Evolutionary conservation across 2,888 invertebrate genomes (phyloP).

Genomic region (Galerucella nymphaeae): DNA sequence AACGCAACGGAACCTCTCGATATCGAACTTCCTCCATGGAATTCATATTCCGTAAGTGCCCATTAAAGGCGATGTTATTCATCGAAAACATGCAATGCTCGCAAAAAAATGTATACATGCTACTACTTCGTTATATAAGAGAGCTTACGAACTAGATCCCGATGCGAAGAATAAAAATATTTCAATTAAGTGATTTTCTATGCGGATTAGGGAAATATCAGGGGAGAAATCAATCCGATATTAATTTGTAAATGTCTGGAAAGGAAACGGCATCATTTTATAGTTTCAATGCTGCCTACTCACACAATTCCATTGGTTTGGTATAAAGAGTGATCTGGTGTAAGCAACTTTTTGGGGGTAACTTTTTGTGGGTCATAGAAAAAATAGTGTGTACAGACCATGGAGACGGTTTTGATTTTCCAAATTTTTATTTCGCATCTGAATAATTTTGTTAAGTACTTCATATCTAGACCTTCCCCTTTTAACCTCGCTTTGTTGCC

Average conservation of each 20-base stretch:
- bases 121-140: conserved; percentile 34
- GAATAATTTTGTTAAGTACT: too few relatives aligned
- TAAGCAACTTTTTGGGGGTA: too few relatives aligned
- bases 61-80: conserved; percentile 48
- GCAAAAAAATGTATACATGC: conserved; percentile 42
- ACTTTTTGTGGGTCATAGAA: too few relatives aligned
- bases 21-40: conserved; percentile 50
- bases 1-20: conserved; percentile 44
- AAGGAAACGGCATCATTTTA: too few relatives aligned
- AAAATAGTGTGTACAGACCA: too few relatives aligned
- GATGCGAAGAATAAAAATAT: conserved; percentile 3
- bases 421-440: too few relatives aligned
- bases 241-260: neutral
- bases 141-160: conserved; percentile 14
- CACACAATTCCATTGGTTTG: too few relatives aligned
- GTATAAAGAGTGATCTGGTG: too few relatives aligned
- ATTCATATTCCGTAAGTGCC: conserved; percentile 53
- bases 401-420: too few relatives aligned
- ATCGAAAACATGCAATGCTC: conserved; percentile 49
- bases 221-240: neutral
- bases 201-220: neutral
- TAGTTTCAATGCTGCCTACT: too few relatives aligned
- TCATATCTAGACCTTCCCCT: too few relatives aligned
- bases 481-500: too few relatives aligned
- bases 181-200: conserved; percentile 1